Conservation (phyloP, 92 coral and sea anemone genomes). For the Nematostella vectensis region DNA sequence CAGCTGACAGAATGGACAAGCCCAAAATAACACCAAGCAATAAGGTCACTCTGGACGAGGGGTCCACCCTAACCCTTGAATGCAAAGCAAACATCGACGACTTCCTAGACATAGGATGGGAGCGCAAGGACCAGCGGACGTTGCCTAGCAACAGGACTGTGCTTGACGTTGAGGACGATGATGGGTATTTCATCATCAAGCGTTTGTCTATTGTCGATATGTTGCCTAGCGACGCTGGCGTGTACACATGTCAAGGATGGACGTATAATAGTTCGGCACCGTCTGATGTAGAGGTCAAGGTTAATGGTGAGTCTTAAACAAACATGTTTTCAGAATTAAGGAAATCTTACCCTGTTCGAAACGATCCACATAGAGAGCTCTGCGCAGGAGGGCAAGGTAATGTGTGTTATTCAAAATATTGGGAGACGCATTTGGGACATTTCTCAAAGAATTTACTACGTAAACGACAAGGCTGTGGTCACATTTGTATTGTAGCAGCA, state of each 20-base stretch:
- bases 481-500: too few species aligned
- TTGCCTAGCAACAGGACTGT: conserved; percentile 14
- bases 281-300: conserved; percentile 25
- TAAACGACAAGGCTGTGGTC: too few species aligned
- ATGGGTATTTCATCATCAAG: conserved; percentile 6
- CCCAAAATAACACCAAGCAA: neutral
- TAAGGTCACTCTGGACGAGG: conserved; percentile 25
- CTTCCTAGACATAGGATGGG: conserved; percentile 30
- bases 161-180: conserved; percentile 1
- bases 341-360: neutral
- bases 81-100: conserved; percentile 37
- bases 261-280: conserved; percentile 28
- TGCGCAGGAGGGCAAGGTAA: too few species aligned
- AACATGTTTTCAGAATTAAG: neutral
- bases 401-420: too few species aligned
- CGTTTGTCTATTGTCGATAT: conserved; percentile 16
- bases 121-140: conserved; percentile 15
- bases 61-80: conserved; percentile 9
- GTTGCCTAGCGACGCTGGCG: conserved; percentile 38
- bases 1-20: neutral
- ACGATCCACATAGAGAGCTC: too few species aligned
- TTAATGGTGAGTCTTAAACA: conserved; percentile 29
- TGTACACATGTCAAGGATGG: conserved; percentile 60
- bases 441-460: too few species aligned
- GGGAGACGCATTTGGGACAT: too few species aligned